Base-by-base conservation (phyloP, 2,797 vertebrate species). In the Microtus obscurus region DNA sequence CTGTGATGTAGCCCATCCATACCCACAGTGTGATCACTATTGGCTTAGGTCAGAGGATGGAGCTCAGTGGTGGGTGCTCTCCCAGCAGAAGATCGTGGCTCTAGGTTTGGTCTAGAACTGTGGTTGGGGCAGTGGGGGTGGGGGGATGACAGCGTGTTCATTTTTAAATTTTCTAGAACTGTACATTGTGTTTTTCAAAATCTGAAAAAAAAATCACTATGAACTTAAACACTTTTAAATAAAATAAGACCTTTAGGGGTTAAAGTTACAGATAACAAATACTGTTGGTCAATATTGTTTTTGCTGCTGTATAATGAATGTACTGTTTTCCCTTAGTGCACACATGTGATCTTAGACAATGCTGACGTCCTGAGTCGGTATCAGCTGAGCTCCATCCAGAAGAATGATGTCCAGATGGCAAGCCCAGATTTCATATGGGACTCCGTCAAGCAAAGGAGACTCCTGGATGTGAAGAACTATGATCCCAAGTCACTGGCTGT, bases 281-380 rank as follows among this genome's bases (percentile, higher is more conserved):
- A 45, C 88, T 56, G 48, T 53, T 71, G 67, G 81, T 93, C 16
- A 65, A 45, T 73, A 91, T 83, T 80, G 8, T 61, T 88, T 93
- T 87, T 65, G 69, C 43, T 83, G 19, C 63, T 78, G 0, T 6
- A 3, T 89, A 92, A 86, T n/a, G 27, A 7, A 65, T 61, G 74
- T 69, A 53, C 79, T 90, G 12, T 93, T 92, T 98, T 77, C 77
- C 96, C 91, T 95, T 98, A 99, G 99, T 99, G 98, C 96, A 99
- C 99, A 56, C 98, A 99, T 94, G 80, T 99, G 19, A 98, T 99
- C 95, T 97, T 98, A 90, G 98, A 95, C 51, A 98, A 96, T 45
- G 96, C 98, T 94, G 97, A 98, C 87, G 56, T 56, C 25, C 98
- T 99, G 91, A 99, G 98, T 97, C 79, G 97, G 94, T 98, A 56